phyloP scores from a whole-genome alignment of 2,113 vertebrate genomes.

The Aspidoscelis tigris region DNA sequence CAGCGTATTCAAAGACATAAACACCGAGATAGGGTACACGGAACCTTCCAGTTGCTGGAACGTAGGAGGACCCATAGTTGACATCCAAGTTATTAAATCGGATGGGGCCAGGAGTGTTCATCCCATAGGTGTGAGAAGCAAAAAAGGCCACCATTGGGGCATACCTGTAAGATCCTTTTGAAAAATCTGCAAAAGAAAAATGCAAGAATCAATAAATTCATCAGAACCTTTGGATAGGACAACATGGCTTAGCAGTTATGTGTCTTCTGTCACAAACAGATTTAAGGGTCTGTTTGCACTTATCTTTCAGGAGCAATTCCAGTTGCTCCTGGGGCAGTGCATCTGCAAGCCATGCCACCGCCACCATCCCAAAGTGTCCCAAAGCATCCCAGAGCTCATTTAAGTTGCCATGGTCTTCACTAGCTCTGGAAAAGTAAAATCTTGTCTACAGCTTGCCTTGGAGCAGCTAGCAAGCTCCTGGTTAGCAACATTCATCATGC shows the following conservation, averaged over 20 bases:
- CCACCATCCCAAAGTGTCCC: too few relatives aligned
- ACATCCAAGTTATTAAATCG: conserved; percentile 82
- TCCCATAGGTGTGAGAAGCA: conserved; percentile 78
- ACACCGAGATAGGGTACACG: conserved; percentile 81
- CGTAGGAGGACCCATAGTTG: conserved; percentile 81
- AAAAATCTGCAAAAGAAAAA: conserved; percentile 76
- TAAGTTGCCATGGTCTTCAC: too few relatives aligned
- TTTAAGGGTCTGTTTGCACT: too few relatives aligned
- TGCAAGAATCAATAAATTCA: background rate
- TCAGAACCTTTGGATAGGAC: background rate
- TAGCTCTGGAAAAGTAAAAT: too few relatives aligned
- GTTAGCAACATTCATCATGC: too few relatives aligned
- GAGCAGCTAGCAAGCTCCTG: too few relatives aligned
- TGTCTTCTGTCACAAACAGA: background rate
- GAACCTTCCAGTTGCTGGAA: conserved; percentile 80
- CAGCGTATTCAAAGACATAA: conserved; percentile 82
- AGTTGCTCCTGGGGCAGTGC: too few relatives aligned
- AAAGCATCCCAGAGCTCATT: too few relatives aligned
- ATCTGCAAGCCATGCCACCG: too few relatives aligned
- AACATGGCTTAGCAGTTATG: background rate
- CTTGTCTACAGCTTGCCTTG: too few relatives aligned
- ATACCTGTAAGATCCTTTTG: conserved; percentile 83
- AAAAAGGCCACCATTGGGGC: conserved; percentile 85
- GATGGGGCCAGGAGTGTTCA: conserved; percentile 80
- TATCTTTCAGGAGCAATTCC: too few relatives aligned